A percentile compares a stretch with the other conserved stretches of the same genome.
These are phyloP conservation scores for Chaetoderma sp. DNA, from an alignment of 2,888 invertebrate genomes.

Conservation along the genomic window DNA sequence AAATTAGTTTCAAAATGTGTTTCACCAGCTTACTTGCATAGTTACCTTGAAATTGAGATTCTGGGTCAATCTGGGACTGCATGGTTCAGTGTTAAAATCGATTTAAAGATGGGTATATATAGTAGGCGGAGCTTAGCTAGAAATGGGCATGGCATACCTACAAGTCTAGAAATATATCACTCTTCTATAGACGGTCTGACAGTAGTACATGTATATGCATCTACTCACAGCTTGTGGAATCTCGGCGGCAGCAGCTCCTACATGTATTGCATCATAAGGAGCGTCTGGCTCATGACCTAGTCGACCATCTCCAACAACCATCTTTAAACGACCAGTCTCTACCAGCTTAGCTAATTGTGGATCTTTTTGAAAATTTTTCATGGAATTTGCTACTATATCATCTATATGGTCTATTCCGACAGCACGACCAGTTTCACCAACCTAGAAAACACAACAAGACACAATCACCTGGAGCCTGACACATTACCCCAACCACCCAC, in stretches of 20 bases:
- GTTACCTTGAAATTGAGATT: too few species aligned
- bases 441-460: conserved; percentile 49
- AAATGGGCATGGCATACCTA: too few species aligned
- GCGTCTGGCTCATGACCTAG: conserved; percentile 59
- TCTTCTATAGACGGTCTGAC: too few species aligned
- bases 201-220: too few species aligned
- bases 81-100: too few species aligned
- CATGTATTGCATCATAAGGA: conserved; percentile 71
- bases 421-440: conserved; percentile 65
- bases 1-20: too few species aligned
- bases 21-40: too few species aligned
- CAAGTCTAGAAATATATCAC: too few species aligned
- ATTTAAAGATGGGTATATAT: background rate
- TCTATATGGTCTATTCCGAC: conserved; percentile 70
- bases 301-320: conserved; percentile 69
- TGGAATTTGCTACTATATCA: conserved; percentile 74
- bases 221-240: conserved; percentile 69
- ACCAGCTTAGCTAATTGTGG: conserved; percentile 43
- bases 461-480: too few species aligned
- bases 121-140: too few species aligned
- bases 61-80: background rate
- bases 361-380: conserved; percentile 77
- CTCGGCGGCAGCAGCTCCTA: conserved; percentile 69
- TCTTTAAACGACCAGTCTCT: conserved; percentile 56
- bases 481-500: too few species aligned